phyloP scores from a whole-genome alignment of 2,888 invertebrate genomes.

The Synanthedon myopaeformis region DNA sequence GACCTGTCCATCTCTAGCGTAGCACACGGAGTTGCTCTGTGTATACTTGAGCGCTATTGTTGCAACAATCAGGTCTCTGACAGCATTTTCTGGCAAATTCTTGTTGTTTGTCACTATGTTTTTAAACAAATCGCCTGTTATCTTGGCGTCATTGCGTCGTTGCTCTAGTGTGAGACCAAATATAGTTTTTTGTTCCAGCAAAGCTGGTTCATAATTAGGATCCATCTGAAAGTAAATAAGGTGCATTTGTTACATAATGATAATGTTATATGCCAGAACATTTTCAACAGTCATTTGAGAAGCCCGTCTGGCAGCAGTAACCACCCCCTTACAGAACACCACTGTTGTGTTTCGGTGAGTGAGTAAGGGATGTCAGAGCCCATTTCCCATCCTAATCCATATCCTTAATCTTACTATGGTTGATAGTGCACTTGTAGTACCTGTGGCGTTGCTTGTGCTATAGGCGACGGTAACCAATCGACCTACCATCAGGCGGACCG shows the following conservation, averaged over 20 bases:
- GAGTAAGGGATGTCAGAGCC: too few relatives aligned
- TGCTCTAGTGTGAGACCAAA: constrained; percentile 90
- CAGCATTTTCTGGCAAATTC: constrained; percentile 76
- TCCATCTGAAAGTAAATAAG: constrained; percentile 78
- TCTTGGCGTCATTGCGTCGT: constrained; percentile 88
- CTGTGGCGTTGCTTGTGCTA: too few relatives aligned
- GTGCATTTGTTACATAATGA: not conserved
- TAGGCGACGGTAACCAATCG: too few relatives aligned
- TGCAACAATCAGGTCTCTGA: constrained; percentile 93
- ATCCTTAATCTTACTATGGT: too few relatives aligned
- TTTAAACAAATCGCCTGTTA: constrained; percentile 80
- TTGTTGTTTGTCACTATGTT: constrained; percentile 84
- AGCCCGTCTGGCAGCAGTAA: too few relatives aligned
- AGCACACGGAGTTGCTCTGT: constrained; percentile 98
- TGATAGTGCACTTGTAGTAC: too few relatives aligned
- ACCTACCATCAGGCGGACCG: too few relatives aligned
- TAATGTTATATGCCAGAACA: too few relatives aligned
- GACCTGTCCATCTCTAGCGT: constrained; percentile 90
- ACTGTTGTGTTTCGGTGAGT: too few relatives aligned
- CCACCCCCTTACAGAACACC: too few relatives aligned
- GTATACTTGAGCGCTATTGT: constrained; percentile 97
- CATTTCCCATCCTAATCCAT: too few relatives aligned
- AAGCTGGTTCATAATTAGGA: constrained; percentile 82
- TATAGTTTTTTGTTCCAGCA: constrained; percentile 84
- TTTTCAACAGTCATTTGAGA: not conserved